Evolutionary conservation across 2,888 invertebrate genomes (phyloP).

Genomic region (Scotopteryx bipunctaria): DNA sequence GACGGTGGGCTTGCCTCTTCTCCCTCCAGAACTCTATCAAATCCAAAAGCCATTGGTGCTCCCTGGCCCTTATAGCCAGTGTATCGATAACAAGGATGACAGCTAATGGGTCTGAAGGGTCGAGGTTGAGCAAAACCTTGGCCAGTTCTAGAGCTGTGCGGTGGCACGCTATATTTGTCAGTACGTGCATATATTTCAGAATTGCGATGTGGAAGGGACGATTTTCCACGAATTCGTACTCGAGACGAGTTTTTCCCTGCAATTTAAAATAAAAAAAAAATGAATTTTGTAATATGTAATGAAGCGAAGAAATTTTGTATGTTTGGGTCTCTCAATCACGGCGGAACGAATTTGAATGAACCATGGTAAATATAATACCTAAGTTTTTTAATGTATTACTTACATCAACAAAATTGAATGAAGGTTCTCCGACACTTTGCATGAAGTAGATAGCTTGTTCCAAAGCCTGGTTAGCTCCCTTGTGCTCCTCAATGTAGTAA

Average conservation of each 20-base stretch:
- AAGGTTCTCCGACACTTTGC: slow-evolving; percentile 53
- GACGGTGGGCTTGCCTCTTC: slow-evolving; percentile 43
- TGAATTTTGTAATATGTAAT: no score
- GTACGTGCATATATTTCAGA: slow-evolving; percentile 89
- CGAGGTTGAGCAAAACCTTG: slow-evolving; percentile 90
- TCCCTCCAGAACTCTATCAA: slow-evolving; percentile 47
- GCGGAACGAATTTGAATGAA: no score
- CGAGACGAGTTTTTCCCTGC: slow-evolving; percentile 56
- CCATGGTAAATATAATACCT: no score
- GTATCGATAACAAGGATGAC: slow-evolving; percentile 90
- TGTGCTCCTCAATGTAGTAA: slow-evolving; percentile 52
- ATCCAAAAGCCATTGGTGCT: slow-evolving; percentile 87
- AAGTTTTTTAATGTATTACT: no score
- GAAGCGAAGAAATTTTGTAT: no score
- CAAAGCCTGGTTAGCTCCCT: slow-evolving; percentile 44
- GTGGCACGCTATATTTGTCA: slow-evolving; percentile 91
- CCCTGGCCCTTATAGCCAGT: slow-evolving; percentile 88
- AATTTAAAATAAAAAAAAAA: no score
- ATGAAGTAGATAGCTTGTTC: slow-evolving; percentile 54
- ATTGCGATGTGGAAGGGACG: slow-evolving; percentile 84
- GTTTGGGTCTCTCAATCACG: no score
- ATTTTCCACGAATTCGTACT: slow-evolving; percentile 60
- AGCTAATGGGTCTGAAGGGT: slow-evolving; percentile 90
- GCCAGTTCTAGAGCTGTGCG: slow-evolving; percentile 93
- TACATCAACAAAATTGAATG: slow-evolving; percentile 58